Conservation (phyloP, 1,140 invertebrate species). For the Drosophila ambigua region DNA sequence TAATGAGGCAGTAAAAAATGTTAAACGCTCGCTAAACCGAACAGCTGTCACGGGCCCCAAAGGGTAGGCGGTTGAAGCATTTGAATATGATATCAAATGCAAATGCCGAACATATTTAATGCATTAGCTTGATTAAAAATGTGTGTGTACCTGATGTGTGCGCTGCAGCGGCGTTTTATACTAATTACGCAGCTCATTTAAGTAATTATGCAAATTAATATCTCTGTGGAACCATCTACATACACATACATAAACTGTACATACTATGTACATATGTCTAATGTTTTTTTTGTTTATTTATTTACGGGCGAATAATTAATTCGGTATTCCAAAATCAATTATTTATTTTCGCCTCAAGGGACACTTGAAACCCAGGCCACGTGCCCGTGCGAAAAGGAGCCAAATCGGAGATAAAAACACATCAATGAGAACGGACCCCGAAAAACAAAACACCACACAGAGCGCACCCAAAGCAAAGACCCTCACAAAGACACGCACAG, state of each 20-base stretch:
- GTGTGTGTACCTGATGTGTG: conserved; percentile 18
- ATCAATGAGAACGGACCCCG: conserved; percentile 33
- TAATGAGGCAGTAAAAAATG: conserved; percentile 27
- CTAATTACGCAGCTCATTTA: conserved; percentile 52
- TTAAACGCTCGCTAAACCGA: conserved; percentile 33
- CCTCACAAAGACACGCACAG: conserved; percentile 17
- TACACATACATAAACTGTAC: too few species aligned
- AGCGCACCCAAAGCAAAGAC: neutral
- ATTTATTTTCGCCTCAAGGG: conserved; percentile 27
- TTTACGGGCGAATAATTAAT: conserved; percentile 38
- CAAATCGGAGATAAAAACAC: conserved; percentile 35
- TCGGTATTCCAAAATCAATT: conserved; percentile 39
- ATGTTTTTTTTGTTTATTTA: conserved; percentile 29
- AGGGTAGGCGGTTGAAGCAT: too few species aligned
- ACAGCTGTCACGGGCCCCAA: conserved; percentile 26
- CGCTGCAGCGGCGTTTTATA: conserved; percentile 27
- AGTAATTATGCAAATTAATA: conserved; percentile 54
- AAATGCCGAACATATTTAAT: conserved; percentile 26
- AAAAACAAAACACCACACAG: neutral
- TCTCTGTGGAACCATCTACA: neutral
- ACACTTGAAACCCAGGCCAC: conserved; percentile 35
- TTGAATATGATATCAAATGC: conserved; percentile 10
- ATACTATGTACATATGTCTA: neutral
- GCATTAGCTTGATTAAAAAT: conserved; percentile 50
- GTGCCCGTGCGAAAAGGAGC: conserved; percentile 22